These are phyloP conservation scores for Anisognathus igniventris DNA, from an alignment of 2,797 vertebrate genomes.

Conservation along the genomic window DNA sequence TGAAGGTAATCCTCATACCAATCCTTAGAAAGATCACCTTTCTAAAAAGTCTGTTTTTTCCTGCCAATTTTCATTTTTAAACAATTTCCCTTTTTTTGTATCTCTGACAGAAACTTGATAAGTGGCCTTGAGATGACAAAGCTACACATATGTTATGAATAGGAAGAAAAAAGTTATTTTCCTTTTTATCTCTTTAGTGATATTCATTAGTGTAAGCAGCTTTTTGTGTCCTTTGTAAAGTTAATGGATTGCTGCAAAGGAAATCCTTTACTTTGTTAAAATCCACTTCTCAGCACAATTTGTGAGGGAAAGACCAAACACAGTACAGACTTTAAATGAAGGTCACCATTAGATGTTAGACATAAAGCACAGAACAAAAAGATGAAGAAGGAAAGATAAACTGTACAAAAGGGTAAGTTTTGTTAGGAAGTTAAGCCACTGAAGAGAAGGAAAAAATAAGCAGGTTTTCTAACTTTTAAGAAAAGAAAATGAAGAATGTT, in stretches of 20 bases:
- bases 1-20: neutral
- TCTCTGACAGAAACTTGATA: neutral
- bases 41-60: neutral
- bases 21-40: neutral
- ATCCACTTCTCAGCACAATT: slow-evolving; percentile 10
- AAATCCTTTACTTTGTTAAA: slow-evolving; percentile 10
- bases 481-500: neutral
- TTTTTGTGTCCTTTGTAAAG: neutral
- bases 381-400: neutral
- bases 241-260: neutral
- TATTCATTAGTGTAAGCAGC: neutral
- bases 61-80: neutral
- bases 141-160: neutral
- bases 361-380: neutral
- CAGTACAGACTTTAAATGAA: neutral
- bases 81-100: neutral
- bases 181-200: neutral
- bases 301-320: neutral
- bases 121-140: neutral
- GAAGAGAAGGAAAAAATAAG: neutral
- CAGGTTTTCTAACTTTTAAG: neutral
- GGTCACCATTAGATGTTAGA: neutral
- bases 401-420: neutral
- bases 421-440: neutral
- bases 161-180: neutral